A percentile compares a stretch with the other conserved stretches of the same genome.
These are phyloP conservation scores for Lutraria rhynchaena DNA, from an alignment of 1,140 invertebrate genomes.

Conservation along the genomic window DNA sequence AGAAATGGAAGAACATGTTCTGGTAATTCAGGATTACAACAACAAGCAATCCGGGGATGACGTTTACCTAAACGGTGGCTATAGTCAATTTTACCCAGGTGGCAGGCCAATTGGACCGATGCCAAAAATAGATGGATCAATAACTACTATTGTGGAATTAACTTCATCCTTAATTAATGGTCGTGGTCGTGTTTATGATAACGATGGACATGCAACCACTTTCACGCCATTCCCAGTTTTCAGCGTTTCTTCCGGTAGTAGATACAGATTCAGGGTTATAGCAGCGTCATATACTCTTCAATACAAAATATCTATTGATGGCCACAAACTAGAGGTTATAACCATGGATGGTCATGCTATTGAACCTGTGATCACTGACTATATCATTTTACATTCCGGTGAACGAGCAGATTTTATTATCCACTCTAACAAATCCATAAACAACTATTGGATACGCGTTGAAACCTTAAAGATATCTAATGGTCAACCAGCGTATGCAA, in stretches of 20 bases:
- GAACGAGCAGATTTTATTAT: conserved; percentile 94
- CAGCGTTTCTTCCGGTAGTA: conserved; percentile 50
- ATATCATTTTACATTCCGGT: conserved; percentile 82
- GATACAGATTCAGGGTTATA: conserved; percentile 69
- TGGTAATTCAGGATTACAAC: conserved; percentile 73
- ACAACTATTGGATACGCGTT: conserved; percentile 92
- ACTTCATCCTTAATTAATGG: conserved; percentile 69
- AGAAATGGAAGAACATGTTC: conserved; percentile 61
- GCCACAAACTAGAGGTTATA: conserved; percentile 90
- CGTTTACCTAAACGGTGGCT: background rate
- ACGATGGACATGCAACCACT: conserved; percentile 47
- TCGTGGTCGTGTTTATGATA: conserved; percentile 58
- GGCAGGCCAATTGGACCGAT: background rate
- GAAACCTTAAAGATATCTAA: conserved; percentile 87
- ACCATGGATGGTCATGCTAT: conserved; percentile 91
- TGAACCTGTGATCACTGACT: conserved; percentile 85
- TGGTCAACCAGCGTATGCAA: conserved; percentile 85
- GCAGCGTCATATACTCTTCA: conserved; percentile 36
- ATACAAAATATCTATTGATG: conserved; percentile 88
- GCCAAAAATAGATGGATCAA: conserved; percentile 16
- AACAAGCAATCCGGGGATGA: conserved; percentile 61
- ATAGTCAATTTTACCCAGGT: background rate
- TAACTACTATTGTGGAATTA: background rate
- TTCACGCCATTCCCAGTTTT: conserved; percentile 64
- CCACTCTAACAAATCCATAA: conserved; percentile 87